phyloP scores from a whole-genome alignment of 2,797 vertebrate genomes.

The Hapalemur alaotrensis region DNA sequence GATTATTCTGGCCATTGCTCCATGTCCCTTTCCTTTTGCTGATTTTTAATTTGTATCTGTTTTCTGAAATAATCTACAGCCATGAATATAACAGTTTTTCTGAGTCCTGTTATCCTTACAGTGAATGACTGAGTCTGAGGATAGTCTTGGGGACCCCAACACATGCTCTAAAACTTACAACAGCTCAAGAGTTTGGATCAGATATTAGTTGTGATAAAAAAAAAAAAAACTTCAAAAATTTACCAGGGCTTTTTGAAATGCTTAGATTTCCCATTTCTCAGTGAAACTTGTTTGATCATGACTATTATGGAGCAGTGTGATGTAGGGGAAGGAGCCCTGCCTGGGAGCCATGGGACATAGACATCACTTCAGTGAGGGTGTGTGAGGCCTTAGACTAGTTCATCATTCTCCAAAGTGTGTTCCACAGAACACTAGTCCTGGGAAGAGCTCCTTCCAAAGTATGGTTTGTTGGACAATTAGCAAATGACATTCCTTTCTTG shows the following conservation, averaged over 20 bases:
- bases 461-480: background rate
- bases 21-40: background rate
- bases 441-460: background rate
- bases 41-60: background rate
- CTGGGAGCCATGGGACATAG: background rate
- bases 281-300: background rate
- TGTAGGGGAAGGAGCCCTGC: background rate
- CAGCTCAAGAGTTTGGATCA: background rate
- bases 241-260: background rate
- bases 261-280: background rate
- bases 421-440: background rate
- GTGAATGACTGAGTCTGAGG: background rate
- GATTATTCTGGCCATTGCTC: background rate
- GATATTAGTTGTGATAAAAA: background rate
- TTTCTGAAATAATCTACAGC: background rate
- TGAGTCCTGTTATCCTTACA: background rate
- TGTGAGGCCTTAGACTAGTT: background rate
- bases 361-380: background rate
- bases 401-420: background rate
- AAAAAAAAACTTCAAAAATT: background rate
- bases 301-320: background rate
- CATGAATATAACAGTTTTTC: background rate
- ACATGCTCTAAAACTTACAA: background rate
- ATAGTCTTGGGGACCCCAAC: background rate
- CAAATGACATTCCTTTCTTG: background rate